A percentile compares a stretch with the other conserved stretches of the same genome.
Evolutionary conservation across 2,888 invertebrate genomes (phyloP).

Genomic region (Caenorhabditis uteleia): DNA sequence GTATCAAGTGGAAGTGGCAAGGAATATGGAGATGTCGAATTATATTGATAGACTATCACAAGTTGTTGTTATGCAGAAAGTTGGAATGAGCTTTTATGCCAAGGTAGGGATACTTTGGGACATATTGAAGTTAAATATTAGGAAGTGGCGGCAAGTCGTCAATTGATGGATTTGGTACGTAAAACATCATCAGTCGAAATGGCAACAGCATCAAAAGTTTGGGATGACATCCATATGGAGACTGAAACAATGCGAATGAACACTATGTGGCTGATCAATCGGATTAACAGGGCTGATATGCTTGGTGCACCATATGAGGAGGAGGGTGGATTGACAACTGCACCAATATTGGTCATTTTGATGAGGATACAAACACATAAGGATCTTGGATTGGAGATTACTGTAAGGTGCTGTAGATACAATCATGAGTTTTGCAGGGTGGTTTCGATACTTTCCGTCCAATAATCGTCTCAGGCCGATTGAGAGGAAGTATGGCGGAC

Average conservation of each 20-base stretch:
- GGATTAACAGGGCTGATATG: constrained; percentile 2
- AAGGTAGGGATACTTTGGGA: no score
- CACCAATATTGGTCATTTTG: constrained; percentile 25
- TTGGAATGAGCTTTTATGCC: constrained; percentile 26
- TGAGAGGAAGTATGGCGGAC: constrained; percentile 29
- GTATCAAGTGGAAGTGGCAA: constrained; percentile 12
- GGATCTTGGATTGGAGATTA: constrained; percentile 33
- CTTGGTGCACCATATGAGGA: constrained; percentile 12
- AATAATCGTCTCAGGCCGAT: constrained; percentile 15
- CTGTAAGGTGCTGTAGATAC: constrained; percentile 8
- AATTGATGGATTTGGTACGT: constrained; percentile 29
- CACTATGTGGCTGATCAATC: constrained; percentile 26
- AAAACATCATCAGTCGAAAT: constrained; percentile 12
- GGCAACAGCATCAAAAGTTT: constrained; percentile 20
- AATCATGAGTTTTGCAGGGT: no score
- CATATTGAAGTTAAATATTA: constrained; percentile 18
- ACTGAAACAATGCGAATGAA: constrained; percentile 17
- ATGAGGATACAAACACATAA: constrained; percentile 23
- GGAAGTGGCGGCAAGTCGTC: constrained; percentile 31
- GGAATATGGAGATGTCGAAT: constrained; percentile 8
- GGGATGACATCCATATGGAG: constrained; percentile 32
- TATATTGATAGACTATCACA: constrained; percentile 28
- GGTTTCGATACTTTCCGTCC: constrained; percentile 27
- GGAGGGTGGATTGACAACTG: constrained; percentile 5
- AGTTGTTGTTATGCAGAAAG: constrained; percentile 13